Evolutionary conservation across 2,113 vertebrate genomes (phyloP).

Genomic region (Melanocharis versteri): DNA sequence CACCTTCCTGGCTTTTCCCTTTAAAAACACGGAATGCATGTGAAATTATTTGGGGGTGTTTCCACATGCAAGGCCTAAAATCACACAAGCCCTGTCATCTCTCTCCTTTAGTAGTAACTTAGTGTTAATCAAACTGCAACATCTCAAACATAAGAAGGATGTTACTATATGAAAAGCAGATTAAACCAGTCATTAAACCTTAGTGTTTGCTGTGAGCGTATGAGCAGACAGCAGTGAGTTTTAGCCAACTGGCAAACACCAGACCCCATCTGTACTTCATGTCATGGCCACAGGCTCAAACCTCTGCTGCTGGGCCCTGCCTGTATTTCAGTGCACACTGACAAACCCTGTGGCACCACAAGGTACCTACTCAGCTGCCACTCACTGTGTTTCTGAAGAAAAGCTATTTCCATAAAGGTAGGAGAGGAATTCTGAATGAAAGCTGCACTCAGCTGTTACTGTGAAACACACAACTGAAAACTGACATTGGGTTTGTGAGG

Average conservation of each 20-base stretch:
- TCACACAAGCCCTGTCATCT: background rate
- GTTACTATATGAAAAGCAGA: background rate
- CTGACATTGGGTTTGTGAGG: background rate
- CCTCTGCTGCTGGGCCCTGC: background rate
- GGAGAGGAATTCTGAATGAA: slow-evolving; percentile 18
- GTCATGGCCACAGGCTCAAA: background rate
- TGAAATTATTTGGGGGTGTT: background rate
- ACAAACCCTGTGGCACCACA: background rate
- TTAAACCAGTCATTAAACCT: background rate
- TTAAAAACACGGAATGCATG: background rate
- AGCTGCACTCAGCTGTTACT: background rate
- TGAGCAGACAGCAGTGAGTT: background rate
- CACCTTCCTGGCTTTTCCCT: background rate
- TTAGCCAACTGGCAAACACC: background rate
- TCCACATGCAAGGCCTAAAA: background rate
- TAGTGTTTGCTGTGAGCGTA: background rate
- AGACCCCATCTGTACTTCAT: background rate
- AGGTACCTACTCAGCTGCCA: slow-evolving; percentile 14
- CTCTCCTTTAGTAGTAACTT: background rate
- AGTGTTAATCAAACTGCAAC: background rate
- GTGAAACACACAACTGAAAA: background rate
- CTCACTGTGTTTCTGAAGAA: slow-evolving; percentile 25
- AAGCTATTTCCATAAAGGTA: slow-evolving; percentile 15
- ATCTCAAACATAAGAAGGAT: background rate
- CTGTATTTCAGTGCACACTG: background rate